Base-by-base conservation (phyloP, 1,140 invertebrate genomes). In the Drosophila ercepeae region DNA sequence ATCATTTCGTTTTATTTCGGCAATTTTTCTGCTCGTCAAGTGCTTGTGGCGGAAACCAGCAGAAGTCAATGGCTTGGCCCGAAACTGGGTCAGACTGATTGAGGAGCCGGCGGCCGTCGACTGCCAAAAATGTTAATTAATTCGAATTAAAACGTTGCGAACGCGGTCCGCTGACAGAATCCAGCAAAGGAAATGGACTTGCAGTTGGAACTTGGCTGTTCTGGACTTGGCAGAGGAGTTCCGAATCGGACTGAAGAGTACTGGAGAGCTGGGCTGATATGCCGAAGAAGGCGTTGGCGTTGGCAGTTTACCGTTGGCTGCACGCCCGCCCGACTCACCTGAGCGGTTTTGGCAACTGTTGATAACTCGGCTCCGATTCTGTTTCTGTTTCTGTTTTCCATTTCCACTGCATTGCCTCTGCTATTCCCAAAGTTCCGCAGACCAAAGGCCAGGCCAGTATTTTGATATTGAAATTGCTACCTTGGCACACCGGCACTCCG, bases 401-500 rank as follows among this genome's bases (percentile, higher is more conserved):
- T 53, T 39, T 44, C 39, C 21, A 41, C 41, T 34, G 39, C 13
- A 16, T 32, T 41, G 6, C 14, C 39, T 34, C 11, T 11, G 29
- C 29, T 18, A 36, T 6, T 44, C 14, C 25, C 25, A 32, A n/a
- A 14, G 57, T 42, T 64, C 27, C 13, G 36, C 36, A 19, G 75
- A 84, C 75, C 81, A 84, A 84, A 84, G 79, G 75, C 79, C 75
- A 84, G 72, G 67, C 61, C 59, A 44, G 72, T 72, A 84, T 84
- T 84, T 84, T 78, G 75, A 84, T 84, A 84, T 84, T 84, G 79
- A 84, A 84, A 84, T 84, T 84, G 81, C 79, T 84, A 84, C 79
- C 79, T 79, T 84, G 81, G 79, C 65, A 45, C 36, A 50, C 36
- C 36, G 44, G 69, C 4, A 7, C 25, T 7, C 29, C 29, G 9